Base-by-base conservation (phyloP, 2,797 vertebrate genomes). In the Hoplostethus mediterraneus region DNA sequence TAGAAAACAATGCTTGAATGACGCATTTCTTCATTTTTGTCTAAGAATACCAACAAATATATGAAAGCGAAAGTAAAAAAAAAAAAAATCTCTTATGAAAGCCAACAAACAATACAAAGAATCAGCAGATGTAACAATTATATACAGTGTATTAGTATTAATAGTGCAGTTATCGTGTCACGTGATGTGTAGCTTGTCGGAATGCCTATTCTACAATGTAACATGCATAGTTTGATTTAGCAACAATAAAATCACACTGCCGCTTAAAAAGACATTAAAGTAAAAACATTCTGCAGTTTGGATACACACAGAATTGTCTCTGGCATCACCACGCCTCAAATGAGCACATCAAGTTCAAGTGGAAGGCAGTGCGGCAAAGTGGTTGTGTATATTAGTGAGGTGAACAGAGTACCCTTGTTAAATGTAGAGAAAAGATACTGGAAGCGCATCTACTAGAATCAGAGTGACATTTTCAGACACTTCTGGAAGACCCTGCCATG, bases 181-280 rank as follows among this genome's bases (percentile, higher is more conserved):
- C 73, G 75, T 69, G 69, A 70, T 66, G 71, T 74, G 82, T 79
- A 56, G 67, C 77, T 58, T 68, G 79, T 79, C n/a, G 89, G 91
- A 93, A 92, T 91, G 90, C 62, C 90, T 91, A 89, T 79, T 73
- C 90, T 89, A 91, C 80, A 84, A 81, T 72, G 85, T 80, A 78
- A 86, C 91, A 92, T 92, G 92, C 90, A 92, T 89, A 89, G 87
- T 77, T 73, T 87, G 51, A 60, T 71, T 69, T 73, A 64, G 70
- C 80, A 89, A 84, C 80, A 75, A 82, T 59, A 77, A 28, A 52
- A 75, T 1, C n/a, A 66, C 33, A 70, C 67, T 83, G 80, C 71
- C 79, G 76, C 60, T 45, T 69, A 6, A 21, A 85, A 80, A 75
- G 67, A 21, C 77, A 81, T n/a, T 83, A 74, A 77, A 72, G 65